Evolutionary conservation across 2,888 invertebrate genomes (phyloP).

Genomic region (Stenichneumon culpator): DNA sequence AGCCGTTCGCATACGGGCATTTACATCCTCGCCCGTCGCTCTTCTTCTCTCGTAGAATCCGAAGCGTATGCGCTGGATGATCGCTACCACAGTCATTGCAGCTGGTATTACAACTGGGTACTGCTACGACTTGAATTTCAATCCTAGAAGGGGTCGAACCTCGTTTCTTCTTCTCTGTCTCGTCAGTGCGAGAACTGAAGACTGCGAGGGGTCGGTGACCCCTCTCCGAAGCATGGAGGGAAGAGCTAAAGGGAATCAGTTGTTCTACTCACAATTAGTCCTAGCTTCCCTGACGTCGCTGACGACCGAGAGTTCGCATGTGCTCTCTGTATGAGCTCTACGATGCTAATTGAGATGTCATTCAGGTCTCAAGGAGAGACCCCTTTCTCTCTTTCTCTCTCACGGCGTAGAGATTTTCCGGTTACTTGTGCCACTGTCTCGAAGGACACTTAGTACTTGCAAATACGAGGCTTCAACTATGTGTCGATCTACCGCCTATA

Average conservation of each 20-base stretch:
- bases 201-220: constrained; percentile 60
- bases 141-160: constrained; percentile 45
- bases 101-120: constrained; percentile 26
- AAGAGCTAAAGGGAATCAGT: constrained; percentile 63
- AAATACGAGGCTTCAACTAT: constrained; percentile 44
- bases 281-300: constrained; percentile 54
- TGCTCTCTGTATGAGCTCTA: constrained; percentile 30
- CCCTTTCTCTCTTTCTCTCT: constrained; percentile 44
- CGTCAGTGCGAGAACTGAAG: constrained; percentile 30
- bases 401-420: constrained; percentile 49
- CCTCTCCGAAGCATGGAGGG: constrained; percentile 18
- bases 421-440: constrained; percentile 53
- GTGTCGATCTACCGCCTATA: constrained; percentile 39
- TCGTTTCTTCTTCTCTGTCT: neutral
- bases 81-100: constrained; percentile 6
- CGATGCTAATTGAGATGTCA: constrained; percentile 65
- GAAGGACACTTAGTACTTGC: constrained; percentile 52
- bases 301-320: constrained; percentile 28
- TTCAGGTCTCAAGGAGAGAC: constrained; percentile 51
- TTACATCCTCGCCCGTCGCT: neutral
- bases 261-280: constrained; percentile 66
- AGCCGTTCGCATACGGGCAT: constrained; percentile 51
- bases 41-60: constrained; percentile 6
- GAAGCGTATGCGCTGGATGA: constrained; percentile 13
- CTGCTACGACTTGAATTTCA: constrained; percentile 53